Evolutionary conservation across 2,113 vertebrate genomes (phyloP).

Genomic region (Morphnarchus princeps): DNA sequence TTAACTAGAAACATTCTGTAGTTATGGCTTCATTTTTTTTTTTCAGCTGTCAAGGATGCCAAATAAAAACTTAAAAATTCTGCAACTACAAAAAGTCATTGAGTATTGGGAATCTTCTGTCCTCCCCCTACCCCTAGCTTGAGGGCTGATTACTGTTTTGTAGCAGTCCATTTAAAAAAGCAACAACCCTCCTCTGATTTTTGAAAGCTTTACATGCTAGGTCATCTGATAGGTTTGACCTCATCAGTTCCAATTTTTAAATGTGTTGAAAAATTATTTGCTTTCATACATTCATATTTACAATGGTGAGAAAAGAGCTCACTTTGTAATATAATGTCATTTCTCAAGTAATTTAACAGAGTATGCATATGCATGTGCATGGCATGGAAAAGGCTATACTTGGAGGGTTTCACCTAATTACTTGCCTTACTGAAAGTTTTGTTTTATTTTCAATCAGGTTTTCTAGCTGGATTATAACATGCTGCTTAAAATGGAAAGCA

Average conservation of each 20-base stretch:
- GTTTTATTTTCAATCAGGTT: not conserved
- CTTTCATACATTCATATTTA: not conserved
- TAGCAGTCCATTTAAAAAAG: not conserved
- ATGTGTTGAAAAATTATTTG: not conserved
- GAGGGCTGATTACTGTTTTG: not conserved
- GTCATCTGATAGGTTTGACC: not conserved
- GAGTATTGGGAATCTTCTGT: not conserved
- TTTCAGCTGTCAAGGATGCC: not conserved
- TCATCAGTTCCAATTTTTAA: not conserved
- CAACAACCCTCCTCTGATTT: not conserved
- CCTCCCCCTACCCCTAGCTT: not conserved
- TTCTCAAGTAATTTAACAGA: not conserved
- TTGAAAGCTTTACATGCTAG: not conserved
- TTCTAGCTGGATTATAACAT: not conserved
- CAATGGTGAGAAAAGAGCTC: not conserved
- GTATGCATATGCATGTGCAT: not conserved
- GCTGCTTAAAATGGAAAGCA: not conserved
- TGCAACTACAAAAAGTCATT: not conserved
- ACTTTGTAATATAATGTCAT: not conserved
- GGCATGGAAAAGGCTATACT: not conserved
- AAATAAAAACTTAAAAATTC: not conserved
- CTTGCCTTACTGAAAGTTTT: not conserved
- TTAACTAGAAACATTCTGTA: not conserved
- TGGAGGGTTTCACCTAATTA: not conserved
- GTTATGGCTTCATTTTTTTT: not conserved